These are phyloP conservation scores for Tetrax tetrax DNA, from an alignment of 2,113 vertebrate species.

Conservation along the genomic window DNA sequence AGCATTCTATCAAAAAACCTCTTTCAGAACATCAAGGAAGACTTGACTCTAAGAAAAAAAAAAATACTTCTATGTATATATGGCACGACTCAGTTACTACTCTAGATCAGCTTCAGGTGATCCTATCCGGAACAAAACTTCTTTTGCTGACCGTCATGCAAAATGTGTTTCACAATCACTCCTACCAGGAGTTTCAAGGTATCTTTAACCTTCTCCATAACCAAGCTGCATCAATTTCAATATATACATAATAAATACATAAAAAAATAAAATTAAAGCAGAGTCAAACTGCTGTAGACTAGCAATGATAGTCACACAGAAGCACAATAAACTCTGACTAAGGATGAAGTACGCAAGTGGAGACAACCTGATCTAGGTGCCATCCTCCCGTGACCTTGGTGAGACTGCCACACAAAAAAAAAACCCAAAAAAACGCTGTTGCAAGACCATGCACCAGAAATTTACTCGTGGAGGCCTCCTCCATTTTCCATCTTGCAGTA, in stretches of 20 bases:
- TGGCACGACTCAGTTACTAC: neutral
- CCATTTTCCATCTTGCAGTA: neutral
- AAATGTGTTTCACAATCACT: neutral
- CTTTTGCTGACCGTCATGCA: neutral
- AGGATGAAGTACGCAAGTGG: neutral
- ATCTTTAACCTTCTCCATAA: neutral
- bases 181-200: neutral
- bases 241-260: neutral
- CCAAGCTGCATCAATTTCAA: neutral
- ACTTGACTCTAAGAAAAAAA: neutral
- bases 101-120: neutral
- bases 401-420: neutral
- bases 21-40: neutral
- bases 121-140: neutral
- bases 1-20: neutral
- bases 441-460: neutral
- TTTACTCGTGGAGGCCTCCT: neutral
- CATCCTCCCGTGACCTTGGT: neutral
- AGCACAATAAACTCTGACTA: neutral
- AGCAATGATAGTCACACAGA: neutral
- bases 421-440: neutral
- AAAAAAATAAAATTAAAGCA: neutral
- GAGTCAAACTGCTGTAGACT: neutral
- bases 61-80: neutral
- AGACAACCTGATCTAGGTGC: neutral